phyloP scores from a whole-genome alignment of 2,797 vertebrate genomes.

The Meriones psammophilus region DNA sequence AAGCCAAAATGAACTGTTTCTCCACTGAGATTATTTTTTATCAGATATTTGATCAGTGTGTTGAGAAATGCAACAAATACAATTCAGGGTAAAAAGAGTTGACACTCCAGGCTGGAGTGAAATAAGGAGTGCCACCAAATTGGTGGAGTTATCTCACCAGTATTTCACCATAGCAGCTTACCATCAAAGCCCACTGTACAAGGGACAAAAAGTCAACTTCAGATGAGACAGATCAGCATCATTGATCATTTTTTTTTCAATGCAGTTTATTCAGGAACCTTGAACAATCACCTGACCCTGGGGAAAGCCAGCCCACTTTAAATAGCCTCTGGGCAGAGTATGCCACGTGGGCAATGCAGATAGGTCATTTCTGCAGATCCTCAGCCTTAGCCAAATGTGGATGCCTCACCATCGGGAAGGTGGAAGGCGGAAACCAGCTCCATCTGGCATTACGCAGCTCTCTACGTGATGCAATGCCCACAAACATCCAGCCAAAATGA shows the following conservation, averaged over 20 bases:
- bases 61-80: not conserved
- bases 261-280: too few species aligned
- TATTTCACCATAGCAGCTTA: not conserved
- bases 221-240: not conserved
- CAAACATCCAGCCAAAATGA: too few species aligned
- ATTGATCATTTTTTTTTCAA: not conserved
- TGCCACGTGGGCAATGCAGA: too few species aligned
- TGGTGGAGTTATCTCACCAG: not conserved
- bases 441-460: too few species aligned
- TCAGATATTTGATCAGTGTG: not conserved
- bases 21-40: not conserved
- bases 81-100: not conserved
- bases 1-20: not conserved
- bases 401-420: too few species aligned
- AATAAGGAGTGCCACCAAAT: not conserved
- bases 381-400: too few species aligned
- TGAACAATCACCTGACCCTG: too few species aligned
- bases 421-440: too few species aligned
- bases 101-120: not conserved
- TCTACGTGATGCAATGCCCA: too few species aligned
- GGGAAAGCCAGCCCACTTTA: too few species aligned
- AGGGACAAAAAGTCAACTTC: slow-evolving; percentile 7
- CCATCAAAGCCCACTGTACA: not conserved
- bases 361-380: too few species aligned
- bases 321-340: too few species aligned